phyloP scores from a whole-genome alignment of 2,888 invertebrate genomes.

The Hipparchia sbordonii region DNA sequence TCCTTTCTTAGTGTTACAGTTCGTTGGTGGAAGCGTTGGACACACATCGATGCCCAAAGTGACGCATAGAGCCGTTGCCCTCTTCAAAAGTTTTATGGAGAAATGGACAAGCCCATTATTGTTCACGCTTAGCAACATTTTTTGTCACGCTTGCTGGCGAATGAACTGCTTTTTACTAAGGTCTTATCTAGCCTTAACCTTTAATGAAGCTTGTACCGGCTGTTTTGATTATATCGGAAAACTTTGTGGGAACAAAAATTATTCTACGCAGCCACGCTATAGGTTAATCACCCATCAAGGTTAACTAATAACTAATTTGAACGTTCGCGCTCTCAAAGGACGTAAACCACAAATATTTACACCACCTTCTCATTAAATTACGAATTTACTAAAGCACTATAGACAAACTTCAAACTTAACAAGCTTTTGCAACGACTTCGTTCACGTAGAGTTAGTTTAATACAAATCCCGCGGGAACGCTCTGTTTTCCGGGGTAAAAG shows the following conservation, averaged over 20 bases:
- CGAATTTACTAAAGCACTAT: neutral
- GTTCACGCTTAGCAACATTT: constrained; percentile 28
- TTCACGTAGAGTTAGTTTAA: too few relatives aligned
- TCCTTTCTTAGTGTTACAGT: too few relatives aligned
- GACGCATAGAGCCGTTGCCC: constrained; percentile 39
- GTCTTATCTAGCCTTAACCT: constrained; percentile 37
- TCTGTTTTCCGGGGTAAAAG: too few relatives aligned
- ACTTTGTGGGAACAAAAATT: constrained; percentile 24
- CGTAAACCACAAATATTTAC: neutral
- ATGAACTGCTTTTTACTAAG: constrained; percentile 19
- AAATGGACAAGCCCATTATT: constrained; percentile 27
- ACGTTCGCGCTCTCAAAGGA: neutral
- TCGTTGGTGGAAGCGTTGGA: constrained; percentile 28
- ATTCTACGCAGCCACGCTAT: constrained; percentile 33
- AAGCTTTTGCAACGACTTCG: too few relatives aligned
- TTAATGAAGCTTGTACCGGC: constrained; percentile 35
- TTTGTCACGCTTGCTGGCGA: constrained; percentile 20
- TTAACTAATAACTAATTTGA: constrained; percentile 22
- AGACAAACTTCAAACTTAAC: neutral
- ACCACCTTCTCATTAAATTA: neutral
- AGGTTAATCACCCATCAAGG: constrained; percentile 35
- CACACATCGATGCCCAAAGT: constrained; percentile 33
- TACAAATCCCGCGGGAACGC: too few relatives aligned
- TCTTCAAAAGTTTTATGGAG: constrained; percentile 26
- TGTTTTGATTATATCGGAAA: constrained; percentile 37